Percentiles rank a stretch among this genome's conserved stretches.
These are phyloP conservation scores for Machimus atricapillus DNA, from an alignment of 2,888 invertebrate species.

Conservation along the genomic window DNA sequence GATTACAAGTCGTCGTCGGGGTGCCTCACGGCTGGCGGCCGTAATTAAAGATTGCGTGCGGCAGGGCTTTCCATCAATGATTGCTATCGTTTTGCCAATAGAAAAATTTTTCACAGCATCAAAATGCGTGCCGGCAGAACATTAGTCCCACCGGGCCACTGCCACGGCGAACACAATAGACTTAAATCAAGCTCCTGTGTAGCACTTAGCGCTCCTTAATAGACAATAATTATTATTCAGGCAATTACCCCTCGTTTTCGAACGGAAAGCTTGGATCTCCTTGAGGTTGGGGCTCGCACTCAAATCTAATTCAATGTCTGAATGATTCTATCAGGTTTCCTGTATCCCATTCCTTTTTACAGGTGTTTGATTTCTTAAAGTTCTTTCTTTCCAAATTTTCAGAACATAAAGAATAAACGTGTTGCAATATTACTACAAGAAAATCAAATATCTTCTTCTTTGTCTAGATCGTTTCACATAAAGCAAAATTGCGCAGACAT, in stretches of 20 bases:
- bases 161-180: background rate
- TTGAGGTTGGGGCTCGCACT: background rate
- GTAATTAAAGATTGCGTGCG: slow-evolving; percentile 25
- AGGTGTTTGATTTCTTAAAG: background rate
- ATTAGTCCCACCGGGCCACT: background rate
- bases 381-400: background rate
- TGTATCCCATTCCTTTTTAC: background rate
- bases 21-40: slow-evolving; percentile 1
- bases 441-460: too few relatives aligned
- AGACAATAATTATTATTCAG: slow-evolving; percentile 30
- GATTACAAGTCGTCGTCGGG: slow-evolving; percentile 15
- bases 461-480: too few relatives aligned
- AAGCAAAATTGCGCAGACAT: too few relatives aligned
- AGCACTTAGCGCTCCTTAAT: slow-evolving; percentile 23
- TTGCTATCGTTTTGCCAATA: slow-evolving; percentile 19
- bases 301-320: background rate
- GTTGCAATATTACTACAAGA: too few relatives aligned
- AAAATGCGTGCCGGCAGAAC: slow-evolving; percentile 14
- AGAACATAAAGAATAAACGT: too few relatives aligned
- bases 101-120: slow-evolving; percentile 30
- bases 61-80: background rate
- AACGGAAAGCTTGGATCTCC: background rate
- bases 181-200: slow-evolving; percentile 11
- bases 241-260: slow-evolving; percentile 14
- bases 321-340: background rate